A percentile compares a stretch with the other conserved stretches of the same genome.
Conservation (phyloP, 2,113 vertebrate genomes). For the Heterocephalus glaber region DNA sequence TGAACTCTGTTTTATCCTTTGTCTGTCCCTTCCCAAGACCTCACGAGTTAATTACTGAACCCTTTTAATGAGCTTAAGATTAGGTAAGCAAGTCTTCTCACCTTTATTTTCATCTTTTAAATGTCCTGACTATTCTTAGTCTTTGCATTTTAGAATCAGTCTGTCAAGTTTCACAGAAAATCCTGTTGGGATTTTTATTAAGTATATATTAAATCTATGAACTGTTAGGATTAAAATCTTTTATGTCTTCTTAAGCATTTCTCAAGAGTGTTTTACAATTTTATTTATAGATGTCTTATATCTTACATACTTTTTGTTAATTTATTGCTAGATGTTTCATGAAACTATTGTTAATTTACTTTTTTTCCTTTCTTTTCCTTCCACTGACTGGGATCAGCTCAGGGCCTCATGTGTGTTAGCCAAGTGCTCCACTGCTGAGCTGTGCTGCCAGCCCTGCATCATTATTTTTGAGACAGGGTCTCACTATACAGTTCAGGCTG, state of each 20-base stretch:
- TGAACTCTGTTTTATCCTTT: background rate
- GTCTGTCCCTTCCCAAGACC: background rate
- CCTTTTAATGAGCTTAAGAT: background rate
- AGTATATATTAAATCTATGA: background rate
- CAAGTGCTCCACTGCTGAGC: background rate
- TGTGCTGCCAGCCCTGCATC: background rate
- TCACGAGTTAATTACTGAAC: background rate
- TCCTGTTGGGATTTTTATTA: background rate
- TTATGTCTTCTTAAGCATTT: background rate
- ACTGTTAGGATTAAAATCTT: background rate
- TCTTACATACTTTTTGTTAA: background rate
- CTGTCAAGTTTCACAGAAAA: background rate
- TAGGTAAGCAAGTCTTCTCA: background rate
- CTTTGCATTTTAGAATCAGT: background rate
- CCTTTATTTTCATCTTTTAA: background rate
- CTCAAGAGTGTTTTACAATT: conserved; percentile 1
- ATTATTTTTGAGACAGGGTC: background rate
- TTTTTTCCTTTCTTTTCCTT: background rate
- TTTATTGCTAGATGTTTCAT: background rate
- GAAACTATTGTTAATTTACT: background rate
- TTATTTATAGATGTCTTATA: background rate
- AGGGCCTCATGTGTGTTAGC: background rate
- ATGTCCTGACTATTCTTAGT: background rate
- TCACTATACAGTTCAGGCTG: background rate
- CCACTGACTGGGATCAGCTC: background rate